Evolutionary conservation across 2,113 vertebrate genomes (phyloP).

Genomic region (Oenanthe oenanthe): DNA sequence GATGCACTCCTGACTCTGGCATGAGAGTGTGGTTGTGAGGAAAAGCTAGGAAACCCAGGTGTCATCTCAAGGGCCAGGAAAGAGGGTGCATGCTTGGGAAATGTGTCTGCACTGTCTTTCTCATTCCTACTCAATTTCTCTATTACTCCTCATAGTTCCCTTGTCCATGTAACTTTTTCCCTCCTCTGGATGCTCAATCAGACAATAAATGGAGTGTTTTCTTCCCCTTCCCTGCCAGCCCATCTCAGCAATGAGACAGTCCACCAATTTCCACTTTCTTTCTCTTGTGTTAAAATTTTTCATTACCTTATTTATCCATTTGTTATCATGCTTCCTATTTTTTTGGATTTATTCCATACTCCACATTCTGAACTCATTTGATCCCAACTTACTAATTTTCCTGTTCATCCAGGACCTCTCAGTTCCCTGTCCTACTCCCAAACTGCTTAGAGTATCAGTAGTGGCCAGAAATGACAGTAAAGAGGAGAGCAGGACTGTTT

Average conservation of each 20-base stretch:
- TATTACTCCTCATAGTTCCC: neutral
- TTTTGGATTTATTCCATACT: neutral
- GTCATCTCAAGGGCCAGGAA: neutral
- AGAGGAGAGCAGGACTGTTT: neutral
- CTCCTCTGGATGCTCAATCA: neutral
- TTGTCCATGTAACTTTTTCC: neutral
- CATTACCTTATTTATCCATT: neutral
- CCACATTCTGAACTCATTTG: neutral
- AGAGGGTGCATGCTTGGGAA: neutral
- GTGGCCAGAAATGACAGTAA: neutral
- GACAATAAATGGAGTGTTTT: neutral
- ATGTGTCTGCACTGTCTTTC: neutral
- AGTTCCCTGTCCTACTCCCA: neutral
- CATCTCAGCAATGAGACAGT: neutral
- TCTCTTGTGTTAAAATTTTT: neutral
- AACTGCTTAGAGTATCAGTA: neutral
- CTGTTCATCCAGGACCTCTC: neutral
- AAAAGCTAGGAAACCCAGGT: neutral
- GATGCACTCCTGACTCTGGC: neutral
- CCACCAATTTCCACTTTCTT: neutral
- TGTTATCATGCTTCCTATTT: neutral
- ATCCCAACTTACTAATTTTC: neutral
- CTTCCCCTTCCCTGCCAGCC: neutral
- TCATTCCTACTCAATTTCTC: neutral
- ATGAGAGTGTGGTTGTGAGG: neutral